Percentiles rank a stretch among this genome's conserved stretches.
These are phyloP conservation scores for Rhadinocentrus ornatus DNA, from an alignment of 2,797 vertebrate species.

Conservation along the genomic window DNA sequence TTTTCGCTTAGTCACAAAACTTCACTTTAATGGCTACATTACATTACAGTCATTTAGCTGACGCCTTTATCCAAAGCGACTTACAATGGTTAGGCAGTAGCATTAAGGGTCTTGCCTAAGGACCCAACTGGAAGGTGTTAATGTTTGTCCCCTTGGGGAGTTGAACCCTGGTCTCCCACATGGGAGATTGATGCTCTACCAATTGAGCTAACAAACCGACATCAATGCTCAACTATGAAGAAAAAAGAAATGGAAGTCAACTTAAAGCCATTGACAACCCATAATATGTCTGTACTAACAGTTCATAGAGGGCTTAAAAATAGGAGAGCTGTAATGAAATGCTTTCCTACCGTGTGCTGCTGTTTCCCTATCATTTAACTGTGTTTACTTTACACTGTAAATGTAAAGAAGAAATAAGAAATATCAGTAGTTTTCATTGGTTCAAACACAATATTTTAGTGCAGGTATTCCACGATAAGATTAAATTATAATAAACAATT, in stretches of 20 bases:
- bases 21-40: slow-evolving; percentile 9
- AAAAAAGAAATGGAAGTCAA: slow-evolving; percentile 15
- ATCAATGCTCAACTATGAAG: background rate
- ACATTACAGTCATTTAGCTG: no score
- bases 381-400: background rate
- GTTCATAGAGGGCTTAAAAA: slow-evolving; percentile 8
- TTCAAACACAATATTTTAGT: background rate
- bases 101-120: no score
- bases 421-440: background rate
- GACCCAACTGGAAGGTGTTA: no score
- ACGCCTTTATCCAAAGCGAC: no score
- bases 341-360: background rate
- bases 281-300: slow-evolving; percentile 4
- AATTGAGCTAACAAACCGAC: no score
- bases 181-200: no score
- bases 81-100: no score
- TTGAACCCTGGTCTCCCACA: no score
- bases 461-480: background rate
- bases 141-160: no score
- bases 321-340: background rate
- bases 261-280: slow-evolving; percentile 7
- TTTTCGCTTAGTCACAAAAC: background rate
- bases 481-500: slow-evolving; percentile 7
- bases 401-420: slow-evolving; percentile 3
- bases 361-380: background rate